A percentile compares a stretch with the other conserved stretches of the same genome.
Evolutionary conservation across 2,113 vertebrate species (phyloP).

Genomic region (Lophotis ruficrista): DNA sequence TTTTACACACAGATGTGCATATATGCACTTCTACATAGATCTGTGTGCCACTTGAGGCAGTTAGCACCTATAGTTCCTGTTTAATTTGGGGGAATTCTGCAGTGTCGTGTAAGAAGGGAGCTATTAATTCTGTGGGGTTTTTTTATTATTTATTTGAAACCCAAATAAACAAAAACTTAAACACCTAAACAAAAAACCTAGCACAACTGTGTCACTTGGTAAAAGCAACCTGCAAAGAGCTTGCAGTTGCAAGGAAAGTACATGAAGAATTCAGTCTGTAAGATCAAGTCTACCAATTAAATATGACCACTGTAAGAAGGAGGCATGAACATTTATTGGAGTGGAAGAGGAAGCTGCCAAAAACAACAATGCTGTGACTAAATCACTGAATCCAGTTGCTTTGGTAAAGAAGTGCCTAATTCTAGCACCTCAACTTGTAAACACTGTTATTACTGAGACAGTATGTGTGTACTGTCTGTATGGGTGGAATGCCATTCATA

Average conservation of each 20-base stretch:
- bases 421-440: background rate
- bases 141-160: background rate
- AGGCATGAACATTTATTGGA: background rate
- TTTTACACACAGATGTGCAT: rapidly evolving
- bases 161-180: background rate
- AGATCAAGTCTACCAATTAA: background rate
- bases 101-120: background rate
- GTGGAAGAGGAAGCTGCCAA: background rate
- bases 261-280: background rate
- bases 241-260: background rate
- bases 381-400: background rate
- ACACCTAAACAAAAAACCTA: background rate
- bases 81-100: background rate
- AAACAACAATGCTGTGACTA: background rate
- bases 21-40: background rate
- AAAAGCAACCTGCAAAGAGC: background rate
- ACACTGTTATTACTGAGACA: background rate
- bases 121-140: background rate
- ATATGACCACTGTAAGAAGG: background rate
- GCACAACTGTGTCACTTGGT: background rate
- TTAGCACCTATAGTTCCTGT: background rate
- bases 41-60: background rate
- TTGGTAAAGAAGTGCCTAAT: background rate
- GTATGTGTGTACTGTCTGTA: background rate
- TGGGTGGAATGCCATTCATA: background rate